Conservation (phyloP, 2,113 vertebrate genomes). For the Leucoraja erinaceus region DNA sequence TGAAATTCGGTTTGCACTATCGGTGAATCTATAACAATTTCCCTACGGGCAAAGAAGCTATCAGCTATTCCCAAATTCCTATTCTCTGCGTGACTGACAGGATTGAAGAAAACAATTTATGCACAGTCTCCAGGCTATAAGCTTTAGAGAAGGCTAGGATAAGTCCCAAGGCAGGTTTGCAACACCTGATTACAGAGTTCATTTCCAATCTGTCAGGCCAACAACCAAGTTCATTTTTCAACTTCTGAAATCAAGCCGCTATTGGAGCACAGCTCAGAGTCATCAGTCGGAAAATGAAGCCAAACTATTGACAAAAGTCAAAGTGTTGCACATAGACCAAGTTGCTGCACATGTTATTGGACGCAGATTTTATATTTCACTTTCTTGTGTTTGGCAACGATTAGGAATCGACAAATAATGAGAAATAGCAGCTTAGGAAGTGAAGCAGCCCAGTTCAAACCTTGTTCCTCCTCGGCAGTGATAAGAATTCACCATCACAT, state of each 20-base stretch:
- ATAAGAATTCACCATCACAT: background rate
- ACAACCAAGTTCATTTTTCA: background rate
- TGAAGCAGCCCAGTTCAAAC: background rate
- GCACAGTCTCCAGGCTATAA: background rate
- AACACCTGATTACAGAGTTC: background rate
- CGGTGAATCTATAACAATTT: background rate
- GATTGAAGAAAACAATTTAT: background rate
- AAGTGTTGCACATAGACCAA: background rate
- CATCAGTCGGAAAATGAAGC: background rate
- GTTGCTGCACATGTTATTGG: background rate
- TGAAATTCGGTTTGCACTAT: background rate
- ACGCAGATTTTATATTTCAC: background rate
- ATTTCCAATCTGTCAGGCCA: conserved; percentile 4
- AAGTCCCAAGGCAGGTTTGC: background rate
- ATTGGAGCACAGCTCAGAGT: background rate
- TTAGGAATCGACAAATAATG: background rate
- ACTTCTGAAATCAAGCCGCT: background rate
- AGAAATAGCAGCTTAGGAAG: background rate
- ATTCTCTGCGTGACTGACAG: background rate
- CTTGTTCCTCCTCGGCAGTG: background rate
- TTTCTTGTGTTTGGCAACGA: background rate
- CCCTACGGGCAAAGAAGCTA: background rate
- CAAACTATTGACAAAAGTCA: background rate
- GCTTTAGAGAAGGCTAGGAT: background rate
- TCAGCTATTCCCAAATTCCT: background rate